A percentile compares a stretch with the other conserved stretches of the same genome.
phyloP scores from a whole-genome alignment of 2,888 invertebrate genomes.

The Hoplodrina blanda region DNA sequence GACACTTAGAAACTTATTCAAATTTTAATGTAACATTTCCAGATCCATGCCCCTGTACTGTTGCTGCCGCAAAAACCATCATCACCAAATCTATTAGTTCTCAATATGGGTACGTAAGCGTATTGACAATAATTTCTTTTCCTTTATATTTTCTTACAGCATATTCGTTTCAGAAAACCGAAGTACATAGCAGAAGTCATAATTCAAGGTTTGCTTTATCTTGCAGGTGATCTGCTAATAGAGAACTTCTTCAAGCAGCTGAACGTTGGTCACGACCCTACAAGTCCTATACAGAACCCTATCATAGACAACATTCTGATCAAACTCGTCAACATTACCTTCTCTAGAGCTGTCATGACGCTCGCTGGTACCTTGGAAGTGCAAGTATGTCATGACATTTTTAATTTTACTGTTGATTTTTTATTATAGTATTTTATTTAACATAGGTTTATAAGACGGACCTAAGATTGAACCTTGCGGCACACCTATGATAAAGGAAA shows the following conservation, averaged over 20 bases:
- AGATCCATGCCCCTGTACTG: conserved; percentile 93
- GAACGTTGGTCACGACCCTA: conserved; percentile 73
- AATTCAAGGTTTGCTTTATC: not conserved
- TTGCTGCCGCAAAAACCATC: conserved; percentile 95
- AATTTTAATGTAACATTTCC: conserved; percentile 22
- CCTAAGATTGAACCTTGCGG: not conserved
- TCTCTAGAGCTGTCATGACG: conserved; percentile 93
- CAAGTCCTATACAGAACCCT: conserved; percentile 82
- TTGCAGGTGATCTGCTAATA: conserved; percentile 93
- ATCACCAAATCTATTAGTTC: conserved; percentile 93
- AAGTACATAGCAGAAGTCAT: not conserved
- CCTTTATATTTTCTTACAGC: no score
- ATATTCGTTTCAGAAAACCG: not conserved
- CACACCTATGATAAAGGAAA: not conserved
- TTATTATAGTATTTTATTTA: not conserved
- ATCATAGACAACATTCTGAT: conserved; percentile 93
- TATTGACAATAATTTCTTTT: not conserved
- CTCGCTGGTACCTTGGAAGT: conserved; percentile 93
- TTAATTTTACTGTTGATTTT: not conserved
- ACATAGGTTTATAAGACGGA: no score
- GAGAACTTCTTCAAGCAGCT: conserved; percentile 95
- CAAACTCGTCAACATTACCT: conserved; percentile 92
- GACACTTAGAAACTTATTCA: no score
- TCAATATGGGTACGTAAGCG: conserved; percentile 92
- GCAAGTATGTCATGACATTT: conserved; percentile 85